Percentiles rank a stretch among this genome's conserved stretches.
Evolutionary conservation across 1,140 invertebrate species (phyloP).

Genomic region (Zaprionus gabonicus): DNA sequence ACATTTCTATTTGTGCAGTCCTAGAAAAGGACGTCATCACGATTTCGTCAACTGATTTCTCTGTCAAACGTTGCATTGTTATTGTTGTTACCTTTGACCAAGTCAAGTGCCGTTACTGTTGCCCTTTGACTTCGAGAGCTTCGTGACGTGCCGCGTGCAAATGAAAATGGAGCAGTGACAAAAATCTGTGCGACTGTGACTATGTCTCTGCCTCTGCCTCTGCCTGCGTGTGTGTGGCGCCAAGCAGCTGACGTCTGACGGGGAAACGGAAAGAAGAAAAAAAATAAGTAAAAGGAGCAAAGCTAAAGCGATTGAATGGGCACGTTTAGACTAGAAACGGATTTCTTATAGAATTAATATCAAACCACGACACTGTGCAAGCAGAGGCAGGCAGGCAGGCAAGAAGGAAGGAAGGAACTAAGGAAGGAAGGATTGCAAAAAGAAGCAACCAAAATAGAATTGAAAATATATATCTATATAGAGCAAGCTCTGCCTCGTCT

Average conservation of each 20-base stretch:
- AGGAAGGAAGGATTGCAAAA: conserved; percentile 18
- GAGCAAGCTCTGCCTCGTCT: neutral
- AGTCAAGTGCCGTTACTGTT: conserved; percentile 17
- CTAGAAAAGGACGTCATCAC: neutral
- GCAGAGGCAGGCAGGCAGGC: neutral
- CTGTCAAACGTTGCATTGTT: conserved; percentile 11
- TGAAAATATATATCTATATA: conserved; percentile 14
- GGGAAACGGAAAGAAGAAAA: conserved; percentile 14
- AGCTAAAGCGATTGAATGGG: conserved; percentile 66
- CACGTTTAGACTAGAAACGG: conserved; percentile 72
- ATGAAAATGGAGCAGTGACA: conserved; percentile 27
- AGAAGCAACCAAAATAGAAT: conserved; percentile 20
- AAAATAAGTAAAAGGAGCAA: neutral
- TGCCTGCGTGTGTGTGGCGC: conserved; percentile 42
- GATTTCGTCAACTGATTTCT: neutral
- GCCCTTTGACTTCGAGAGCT: conserved; percentile 29
- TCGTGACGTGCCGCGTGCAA: conserved; percentile 11
- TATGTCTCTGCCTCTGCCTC: neutral
- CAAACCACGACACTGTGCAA: conserved; percentile 54
- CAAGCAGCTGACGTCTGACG: conserved; percentile 61
- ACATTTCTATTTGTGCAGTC: neutral
- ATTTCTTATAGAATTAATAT: conserved; percentile 80
- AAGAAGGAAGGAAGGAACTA: conserved; percentile 9
- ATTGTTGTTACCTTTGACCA: conserved; percentile 2
- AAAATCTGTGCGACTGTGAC: conserved; percentile 27